phyloP scores from a whole-genome alignment of 1,140 invertebrate genomes.

The Plectus sambesii region DNA sequence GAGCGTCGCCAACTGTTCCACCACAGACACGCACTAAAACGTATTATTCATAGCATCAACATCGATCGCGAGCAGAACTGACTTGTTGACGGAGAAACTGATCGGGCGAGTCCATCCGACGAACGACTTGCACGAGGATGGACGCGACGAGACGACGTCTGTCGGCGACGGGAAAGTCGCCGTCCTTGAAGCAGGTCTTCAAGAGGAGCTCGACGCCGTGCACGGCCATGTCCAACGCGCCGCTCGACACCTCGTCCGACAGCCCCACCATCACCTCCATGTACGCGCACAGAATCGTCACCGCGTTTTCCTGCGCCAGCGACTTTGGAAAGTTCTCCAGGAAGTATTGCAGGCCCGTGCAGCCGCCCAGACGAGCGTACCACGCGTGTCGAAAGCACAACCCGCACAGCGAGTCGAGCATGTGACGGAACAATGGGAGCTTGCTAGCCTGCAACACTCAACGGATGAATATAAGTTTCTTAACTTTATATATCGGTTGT shows the following conservation, averaged over 20 bases:
- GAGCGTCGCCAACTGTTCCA: constrained; percentile 69
- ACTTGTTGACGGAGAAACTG: constrained; percentile 76
- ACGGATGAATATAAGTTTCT: too few relatives aligned
- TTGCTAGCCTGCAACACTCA: constrained; percentile 65
- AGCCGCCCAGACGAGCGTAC: constrained; percentile 93
- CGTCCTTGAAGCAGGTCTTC: constrained; percentile 54
- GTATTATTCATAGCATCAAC: too few relatives aligned
- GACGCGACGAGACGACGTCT: too few relatives aligned
- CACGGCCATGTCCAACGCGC: constrained; percentile 26
- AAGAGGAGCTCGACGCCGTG: constrained; percentile 22
- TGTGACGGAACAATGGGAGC: constrained; percentile 81
- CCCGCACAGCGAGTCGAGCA: constrained; percentile 82
- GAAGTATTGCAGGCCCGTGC: constrained; percentile 82
- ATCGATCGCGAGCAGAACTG: constrained; percentile 29
- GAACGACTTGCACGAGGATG: constrained; percentile 74
- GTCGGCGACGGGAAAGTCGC: constrained; percentile 45
- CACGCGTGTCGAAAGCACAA: constrained; percentile 92
- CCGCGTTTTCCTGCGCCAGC: constrained; percentile 84
- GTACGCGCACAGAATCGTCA: constrained; percentile 79
- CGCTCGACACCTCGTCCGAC: constrained; percentile 27
- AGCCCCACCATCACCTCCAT: constrained; percentile 27
- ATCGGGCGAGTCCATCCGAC: constrained; percentile 84
- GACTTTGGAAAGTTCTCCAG: constrained; percentile 77
- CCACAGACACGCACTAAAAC: constrained; percentile 66
- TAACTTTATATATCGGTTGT: too few relatives aligned